These are phyloP conservation scores for Bombus waltoni DNA, from an alignment of 1,140 invertebrate species.

Conservation along the genomic window DNA sequence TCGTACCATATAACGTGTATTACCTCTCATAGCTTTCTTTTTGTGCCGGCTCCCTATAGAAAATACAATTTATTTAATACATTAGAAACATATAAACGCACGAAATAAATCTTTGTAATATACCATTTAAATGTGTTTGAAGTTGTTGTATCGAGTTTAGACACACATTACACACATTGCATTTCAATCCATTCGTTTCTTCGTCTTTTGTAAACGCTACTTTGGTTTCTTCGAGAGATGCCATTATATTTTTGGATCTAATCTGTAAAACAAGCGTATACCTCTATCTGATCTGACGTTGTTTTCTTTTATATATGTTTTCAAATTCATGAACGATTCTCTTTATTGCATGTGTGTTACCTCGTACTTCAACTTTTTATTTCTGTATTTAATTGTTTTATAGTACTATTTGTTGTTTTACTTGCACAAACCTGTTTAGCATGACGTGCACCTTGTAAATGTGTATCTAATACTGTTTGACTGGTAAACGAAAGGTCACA, in stretches of 20 bases:
- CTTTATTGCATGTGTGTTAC: background rate
- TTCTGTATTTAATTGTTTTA: background rate
- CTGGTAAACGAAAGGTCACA: conserved; percentile 83
- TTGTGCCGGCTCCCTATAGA: conserved; percentile 80
- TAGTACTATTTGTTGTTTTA: background rate
- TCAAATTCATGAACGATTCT: background rate
- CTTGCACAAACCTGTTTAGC: conserved; percentile 80
- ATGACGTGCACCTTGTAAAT: conserved; percentile 83
- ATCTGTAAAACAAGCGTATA: conserved; percentile 66
- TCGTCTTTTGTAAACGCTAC: conserved; percentile 80
- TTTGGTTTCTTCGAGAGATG: conserved; percentile 79
- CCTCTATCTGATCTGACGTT: background rate
- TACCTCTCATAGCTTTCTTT: conserved; percentile 81
- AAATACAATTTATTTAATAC: conserved; percentile 28
- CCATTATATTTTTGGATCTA: conserved; percentile 81
- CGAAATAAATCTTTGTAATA: conserved; percentile 11
- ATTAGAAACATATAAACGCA: background rate
- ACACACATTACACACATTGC: conserved; percentile 82
- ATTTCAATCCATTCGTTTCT: conserved; percentile 81
- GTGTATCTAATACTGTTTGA: conserved; percentile 81
- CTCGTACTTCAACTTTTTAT: background rate
- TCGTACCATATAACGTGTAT: conserved; percentile 71
- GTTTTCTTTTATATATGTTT: background rate
- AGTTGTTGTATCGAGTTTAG: conserved; percentile 83
- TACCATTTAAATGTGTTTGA: conserved; percentile 83